Evolutionary conservation across 2,888 invertebrate genomes (phyloP), one percentile per base, ranked within the genome.

Genomic region (Meloe dianella): DNA sequence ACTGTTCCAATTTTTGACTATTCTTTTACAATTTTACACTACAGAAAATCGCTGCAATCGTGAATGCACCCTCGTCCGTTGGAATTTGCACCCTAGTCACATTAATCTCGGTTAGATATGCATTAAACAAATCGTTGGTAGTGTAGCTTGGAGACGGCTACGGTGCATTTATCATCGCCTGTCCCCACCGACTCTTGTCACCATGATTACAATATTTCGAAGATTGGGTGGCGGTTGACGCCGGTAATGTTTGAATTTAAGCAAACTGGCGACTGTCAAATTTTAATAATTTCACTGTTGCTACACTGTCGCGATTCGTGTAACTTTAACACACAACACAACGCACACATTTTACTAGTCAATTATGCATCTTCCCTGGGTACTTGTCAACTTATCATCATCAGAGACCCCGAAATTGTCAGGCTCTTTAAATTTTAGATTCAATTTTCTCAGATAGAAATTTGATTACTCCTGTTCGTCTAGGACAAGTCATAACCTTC

Each of bases 361-460:
- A 82, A 82, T 82, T 82, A 82, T 82, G 81, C 80, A 74, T 71
- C 76, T 75, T 78, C 78, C 79, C 80, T 74, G 75, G 80, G 78
- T 78, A 78, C 81, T 82, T 82, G 82, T 81, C 83, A 83, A 79
- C 79, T 81, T 80, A 80, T 80, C 80, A 41, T 41, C 41, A 41
- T 17, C 24, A 75, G 73, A 72, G 72, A 71, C 74, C 71, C 76
- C 77, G 71, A 80, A 80, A 81, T 80, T 81, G 81, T 80, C 81
- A 79, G 77, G 80, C 8, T 82, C 80, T 80, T 82, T 80, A 80
- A 83, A 83, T 83, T 83, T 83, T 82, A 82, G 82, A 83, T 83
- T 83, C 83, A 83, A 83, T 83, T 83, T 83, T 73, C 75, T 73
- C 74, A 75, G 77, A 78, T 80, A 78, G 79, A 79, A 81, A 81